These are phyloP conservation scores for Leptinotarsa peninsularis DNA, from an alignment of 2,888 invertebrate species.

Conservation along the genomic window DNA sequence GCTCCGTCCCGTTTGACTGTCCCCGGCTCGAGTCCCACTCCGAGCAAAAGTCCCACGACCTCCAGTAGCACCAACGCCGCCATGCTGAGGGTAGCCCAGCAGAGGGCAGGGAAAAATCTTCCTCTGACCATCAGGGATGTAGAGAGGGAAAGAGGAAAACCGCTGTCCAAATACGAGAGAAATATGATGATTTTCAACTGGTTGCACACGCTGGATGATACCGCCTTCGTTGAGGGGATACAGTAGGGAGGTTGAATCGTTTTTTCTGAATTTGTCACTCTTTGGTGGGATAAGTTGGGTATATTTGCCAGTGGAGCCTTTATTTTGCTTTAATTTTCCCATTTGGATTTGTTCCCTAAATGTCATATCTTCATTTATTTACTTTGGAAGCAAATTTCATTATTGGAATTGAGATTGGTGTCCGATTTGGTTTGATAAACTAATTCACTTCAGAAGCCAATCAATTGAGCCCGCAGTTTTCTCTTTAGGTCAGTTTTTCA, in stretches of 20 bases:
- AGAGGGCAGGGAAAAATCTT: constrained; percentile 68
- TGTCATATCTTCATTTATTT: neutral
- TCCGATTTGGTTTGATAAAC: no score
- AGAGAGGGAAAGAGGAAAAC: constrained; percentile 84
- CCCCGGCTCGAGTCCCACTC: constrained; percentile 61
- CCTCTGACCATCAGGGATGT: constrained; percentile 82
- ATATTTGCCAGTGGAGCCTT: constrained; percentile 23
- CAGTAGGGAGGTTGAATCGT: constrained; percentile 51
- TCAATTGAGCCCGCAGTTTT: no score
- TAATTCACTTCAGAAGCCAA: no score
- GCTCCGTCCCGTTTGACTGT: constrained; percentile 64
- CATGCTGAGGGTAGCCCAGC: constrained; percentile 64
- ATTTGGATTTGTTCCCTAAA: neutral
- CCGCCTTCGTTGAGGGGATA: constrained; percentile 69
- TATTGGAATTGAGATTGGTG: no score
- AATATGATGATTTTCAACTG: constrained; percentile 97
- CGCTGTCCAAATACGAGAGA: constrained; percentile 88
- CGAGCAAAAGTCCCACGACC: constrained; percentile 53
- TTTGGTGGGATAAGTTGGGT: neutral
- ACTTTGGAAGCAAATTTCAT: no score
- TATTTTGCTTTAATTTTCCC: constrained; percentile 15
- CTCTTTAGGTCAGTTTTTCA: no score
- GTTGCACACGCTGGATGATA: constrained; percentile 88
- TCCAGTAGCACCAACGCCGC: constrained; percentile 66
- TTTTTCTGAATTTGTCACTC: neutral